Conservation (phyloP, 2,888 invertebrate species). For the Alitta virens region DNA sequence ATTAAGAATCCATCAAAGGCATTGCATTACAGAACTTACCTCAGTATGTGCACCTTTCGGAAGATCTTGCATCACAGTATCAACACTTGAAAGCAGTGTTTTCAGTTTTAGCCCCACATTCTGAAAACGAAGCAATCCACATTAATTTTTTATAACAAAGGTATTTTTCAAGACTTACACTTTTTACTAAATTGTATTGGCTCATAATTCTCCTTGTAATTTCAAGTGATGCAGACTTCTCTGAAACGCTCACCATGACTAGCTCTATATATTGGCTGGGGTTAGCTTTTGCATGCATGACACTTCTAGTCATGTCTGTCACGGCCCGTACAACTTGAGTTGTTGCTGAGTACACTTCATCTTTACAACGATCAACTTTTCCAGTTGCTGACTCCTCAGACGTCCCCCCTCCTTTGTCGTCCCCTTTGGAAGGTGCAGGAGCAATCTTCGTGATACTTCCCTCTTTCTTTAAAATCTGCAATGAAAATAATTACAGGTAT, state of each 20-base stretch:
- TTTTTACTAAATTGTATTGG: no score
- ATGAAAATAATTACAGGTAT: no score
- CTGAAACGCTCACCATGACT: slow-evolving; percentile 59
- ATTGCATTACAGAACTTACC: no score
- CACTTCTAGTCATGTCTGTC: slow-evolving; percentile 80
- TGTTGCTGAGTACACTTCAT: slow-evolving; percentile 84
- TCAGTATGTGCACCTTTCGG: slow-evolving; percentile 71
- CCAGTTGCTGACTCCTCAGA: background rate
- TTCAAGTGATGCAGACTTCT: no score
- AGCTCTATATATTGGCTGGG: slow-evolving; percentile 50
- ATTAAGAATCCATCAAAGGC: no score
- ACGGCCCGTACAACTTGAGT: slow-evolving; percentile 87
- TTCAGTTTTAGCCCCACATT: slow-evolving; percentile 80
- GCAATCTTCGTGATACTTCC: no score
- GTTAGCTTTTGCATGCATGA: slow-evolving; percentile 69
- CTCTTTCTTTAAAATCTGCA: no score
- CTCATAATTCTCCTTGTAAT: no score
- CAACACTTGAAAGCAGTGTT: slow-evolving; percentile 79
- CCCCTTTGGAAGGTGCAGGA: no score
- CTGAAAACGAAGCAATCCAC: no score
- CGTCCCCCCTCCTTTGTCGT: background rate
- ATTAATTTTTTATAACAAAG: no score
- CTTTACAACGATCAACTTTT: slow-evolving; percentile 72
- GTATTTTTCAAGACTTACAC: no score
- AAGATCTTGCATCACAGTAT: slow-evolving; percentile 74